Percentiles rank a stretch among this genome's conserved stretches.
Evolutionary conservation across 2,888 invertebrate genomes (phyloP).

Genomic region (Eudemis profundana): DNA sequence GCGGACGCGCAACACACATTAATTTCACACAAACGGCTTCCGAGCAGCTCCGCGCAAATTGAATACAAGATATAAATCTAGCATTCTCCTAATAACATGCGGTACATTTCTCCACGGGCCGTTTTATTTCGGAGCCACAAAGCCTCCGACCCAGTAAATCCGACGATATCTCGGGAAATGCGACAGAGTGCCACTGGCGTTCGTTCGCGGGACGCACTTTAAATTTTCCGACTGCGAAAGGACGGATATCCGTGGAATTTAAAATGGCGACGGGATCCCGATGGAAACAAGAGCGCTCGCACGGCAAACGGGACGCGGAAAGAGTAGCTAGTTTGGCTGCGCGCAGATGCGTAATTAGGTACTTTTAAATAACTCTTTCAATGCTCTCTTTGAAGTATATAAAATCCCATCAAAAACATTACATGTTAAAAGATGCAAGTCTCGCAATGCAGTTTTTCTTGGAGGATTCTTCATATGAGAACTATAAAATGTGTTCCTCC

Average conservation of each 20-base stretch:
- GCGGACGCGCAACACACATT: slow-evolving; percentile 61
- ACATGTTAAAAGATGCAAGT: too few species aligned
- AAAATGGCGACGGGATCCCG: slow-evolving; percentile 66
- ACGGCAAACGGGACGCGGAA: slow-evolving; percentile 24
- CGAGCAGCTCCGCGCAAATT: slow-evolving; percentile 78
- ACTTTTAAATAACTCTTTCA: neutral
- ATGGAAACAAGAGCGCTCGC: slow-evolving; percentile 64
- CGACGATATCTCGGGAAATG: slow-evolving; percentile 77
- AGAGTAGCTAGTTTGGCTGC: neutral
- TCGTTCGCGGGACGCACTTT: slow-evolving; percentile 76
- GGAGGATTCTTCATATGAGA: too few species aligned
- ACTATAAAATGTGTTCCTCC: too few species aligned
- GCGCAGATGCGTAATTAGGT: slow-evolving; percentile 5
- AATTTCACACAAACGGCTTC: slow-evolving; percentile 56
- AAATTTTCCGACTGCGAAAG: slow-evolving; percentile 73
- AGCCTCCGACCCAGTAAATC: slow-evolving; percentile 81
- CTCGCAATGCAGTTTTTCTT: too few species aligned
- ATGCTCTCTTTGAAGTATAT: too few species aligned
- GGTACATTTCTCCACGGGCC: slow-evolving; percentile 80
- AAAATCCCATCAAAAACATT: too few species aligned
- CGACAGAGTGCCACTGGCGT: slow-evolving; percentile 76
- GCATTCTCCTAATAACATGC: slow-evolving; percentile 77
- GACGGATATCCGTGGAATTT: slow-evolving; percentile 68
- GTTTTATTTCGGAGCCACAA: slow-evolving; percentile 80
- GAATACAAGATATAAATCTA: slow-evolving; percentile 82